Evolutionary conservation across 2,113 vertebrate genomes (phyloP), one percentile per base, ranked within the genome.

Genomic region (Origma solitaria): DNA sequence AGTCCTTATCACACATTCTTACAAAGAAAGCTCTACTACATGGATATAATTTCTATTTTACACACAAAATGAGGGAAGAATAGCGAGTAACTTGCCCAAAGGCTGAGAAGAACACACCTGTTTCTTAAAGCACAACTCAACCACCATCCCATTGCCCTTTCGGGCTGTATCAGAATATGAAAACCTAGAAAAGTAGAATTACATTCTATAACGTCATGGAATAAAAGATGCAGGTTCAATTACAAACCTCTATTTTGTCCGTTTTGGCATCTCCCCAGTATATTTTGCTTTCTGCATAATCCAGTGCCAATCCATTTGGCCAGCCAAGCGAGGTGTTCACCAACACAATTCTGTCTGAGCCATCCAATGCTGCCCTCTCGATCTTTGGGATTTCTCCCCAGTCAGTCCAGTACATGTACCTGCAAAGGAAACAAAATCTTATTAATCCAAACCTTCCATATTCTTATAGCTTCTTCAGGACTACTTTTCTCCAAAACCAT

Each of bases 181-280:
- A 80, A 27, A 16, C 17, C 20, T 40, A 81, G 30, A 83, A 69
- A 95, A 84, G 20, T 9, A 62, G 33, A 94, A 37, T 37, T 61
- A 65, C 19, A 9, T 82, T 64, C 60, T 64, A 0, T 15, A 72
- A 30, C 21, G 37, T 38, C 33, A 53, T 3, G 50, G 83, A 94
- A 85, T 47, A 89, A 82, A 88, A 94, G 77, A 88, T 17, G 16
- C 60, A 95, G 79, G 62, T 70, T 31, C 28, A 95, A 78, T 57
- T 79, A 97, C 98, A 97, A 96, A 98, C 98, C 98, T 98, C 98
- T 90, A 98, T 98, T 96, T 98, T 99, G 96, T 99, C 99, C 0
- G 99, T 99, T 98, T 99, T 99, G 92, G 99, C 99, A 93, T 99
- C 99, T 64, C 99, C 99, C 99, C 99, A 99, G 97, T 99, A 99